Evolutionary conservation across 2,888 invertebrate species (phyloP), one percentile per base, ranked within the genome.

Genomic region (Ennomos fuscantarius): DNA sequence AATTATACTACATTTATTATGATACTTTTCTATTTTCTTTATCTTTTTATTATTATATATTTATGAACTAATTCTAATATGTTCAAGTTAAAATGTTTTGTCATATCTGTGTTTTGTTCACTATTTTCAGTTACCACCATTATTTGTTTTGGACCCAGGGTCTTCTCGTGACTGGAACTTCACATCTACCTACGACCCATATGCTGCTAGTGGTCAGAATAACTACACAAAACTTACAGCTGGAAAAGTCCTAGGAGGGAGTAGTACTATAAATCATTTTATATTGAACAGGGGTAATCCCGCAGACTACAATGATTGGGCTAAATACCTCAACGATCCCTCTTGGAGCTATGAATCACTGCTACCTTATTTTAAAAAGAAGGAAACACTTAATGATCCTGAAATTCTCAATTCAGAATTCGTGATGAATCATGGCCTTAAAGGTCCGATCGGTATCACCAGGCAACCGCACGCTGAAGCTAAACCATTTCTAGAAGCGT

Each of bases 371-470:
- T 82, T 80, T 37, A 75, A 70, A 2, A 83, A 77, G 59, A 72
- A 69, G 37, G 81, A 83, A 71, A 65, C 54, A 6, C 52, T 79
- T 9, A 55, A 69, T 37, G 76, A 78, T 40, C 8, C 51, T 9
- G 60, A 61, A 2, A 66, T 79, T 32, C 34, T 68, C 0, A 41
- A 67, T 9, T 76, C 78, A 9, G 11, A 37, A 2, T 63, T 66
- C 15, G 57, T 33, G 2, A 33, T 39, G 8, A 82, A 73, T 44
- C 86, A 88, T 58, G 86, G 86, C 3, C 74, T 72, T 0, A 74
- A 79, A 0, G 93, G 93, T 0, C 80, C 79, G n/a, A 63, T 89
- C 15, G 81, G 84, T 9, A 72, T 92, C 9, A 82, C 81, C 0
- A 82, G 70, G 35, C 62, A 77, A 47, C 49, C 60, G 1, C 60